These are phyloP conservation scores for Yasuhikotakia modesta DNA, from an alignment of 2,797 vertebrate species.

Conservation along the genomic window DNA sequence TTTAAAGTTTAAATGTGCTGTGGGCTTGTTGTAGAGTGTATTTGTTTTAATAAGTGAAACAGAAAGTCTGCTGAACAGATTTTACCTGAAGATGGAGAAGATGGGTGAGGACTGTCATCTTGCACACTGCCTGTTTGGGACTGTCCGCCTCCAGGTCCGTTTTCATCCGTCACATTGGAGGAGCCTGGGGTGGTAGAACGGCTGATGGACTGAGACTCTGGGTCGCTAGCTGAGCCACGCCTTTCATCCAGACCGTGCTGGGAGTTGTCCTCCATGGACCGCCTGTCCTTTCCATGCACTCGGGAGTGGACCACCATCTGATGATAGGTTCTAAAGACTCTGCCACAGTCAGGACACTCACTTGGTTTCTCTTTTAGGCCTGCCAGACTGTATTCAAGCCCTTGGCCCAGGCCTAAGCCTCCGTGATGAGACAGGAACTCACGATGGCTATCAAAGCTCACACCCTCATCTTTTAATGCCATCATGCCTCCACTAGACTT, in stretches of 20 bases:
- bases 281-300: conserved; percentile 91
- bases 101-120: conserved; percentile 97
- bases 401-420: conserved; percentile 79
- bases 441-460: conserved; percentile 86
- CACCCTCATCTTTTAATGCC: conserved; percentile 87
- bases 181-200: conserved; percentile 96
- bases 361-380: conserved; percentile 92
- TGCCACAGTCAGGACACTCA: conserved; percentile 94
- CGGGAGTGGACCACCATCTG: conserved; percentile 98
- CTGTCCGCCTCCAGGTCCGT: conserved; percentile 89
- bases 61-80: background rate
- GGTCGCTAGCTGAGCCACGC: conserved; percentile 95
- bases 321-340: conserved; percentile 97
- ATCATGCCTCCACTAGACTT: conserved; percentile 84
- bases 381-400: conserved; percentile 88
- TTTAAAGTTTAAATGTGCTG: background rate
- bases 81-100: conserved; percentile 97
- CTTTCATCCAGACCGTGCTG: conserved; percentile 87
- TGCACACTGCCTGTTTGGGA: conserved; percentile 96
- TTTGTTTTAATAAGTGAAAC: background rate
- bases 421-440: conserved; percentile 87
- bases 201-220: conserved; percentile 98
- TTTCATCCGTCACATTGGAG: conserved; percentile 97
- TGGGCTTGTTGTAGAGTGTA: background rate
- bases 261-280: conserved; percentile 84